These are phyloP conservation scores for Emesis furor DNA, from an alignment of 2,888 invertebrate genomes.

Conservation along the genomic window DNA sequence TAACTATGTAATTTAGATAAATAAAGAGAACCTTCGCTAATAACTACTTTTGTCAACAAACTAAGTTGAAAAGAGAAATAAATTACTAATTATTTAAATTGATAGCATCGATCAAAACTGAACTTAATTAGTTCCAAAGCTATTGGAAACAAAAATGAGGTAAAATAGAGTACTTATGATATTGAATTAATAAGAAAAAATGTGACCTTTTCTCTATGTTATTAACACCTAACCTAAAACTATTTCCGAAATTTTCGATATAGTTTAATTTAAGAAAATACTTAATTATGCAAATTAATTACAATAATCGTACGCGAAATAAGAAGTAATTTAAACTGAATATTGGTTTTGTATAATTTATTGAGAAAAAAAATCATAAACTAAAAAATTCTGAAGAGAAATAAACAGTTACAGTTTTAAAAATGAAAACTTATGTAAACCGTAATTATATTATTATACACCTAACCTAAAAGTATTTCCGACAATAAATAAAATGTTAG, in stretches of 20 bases:
- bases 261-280: too few relatives aligned
- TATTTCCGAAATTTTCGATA: not conserved
- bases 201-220: not conserved
- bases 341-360: too few relatives aligned
- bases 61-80: not conserved
- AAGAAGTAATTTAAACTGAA: too few relatives aligned
- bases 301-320: too few relatives aligned
- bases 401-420: not conserved
- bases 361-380: not conserved
- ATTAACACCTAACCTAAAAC: not conserved
- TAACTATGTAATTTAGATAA: conserved; percentile 1
- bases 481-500: not conserved
- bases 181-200: not conserved
- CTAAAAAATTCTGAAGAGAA: not conserved
- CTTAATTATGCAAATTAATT: too few relatives aligned
- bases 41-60: not conserved
- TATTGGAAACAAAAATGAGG: too few relatives aligned
- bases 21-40: not conserved
- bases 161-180: too few relatives aligned
- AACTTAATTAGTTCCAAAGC: not conserved
- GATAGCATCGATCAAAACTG: conserved; percentile 1
- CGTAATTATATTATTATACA: too few relatives aligned
- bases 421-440: not conserved
- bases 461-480: too few relatives aligned
- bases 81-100: conserved; percentile 1